A percentile compares a stretch with the other conserved stretches of the same genome.
phyloP scores from a whole-genome alignment of 1,140 invertebrate species.

The Piezodorus guildinii region DNA sequence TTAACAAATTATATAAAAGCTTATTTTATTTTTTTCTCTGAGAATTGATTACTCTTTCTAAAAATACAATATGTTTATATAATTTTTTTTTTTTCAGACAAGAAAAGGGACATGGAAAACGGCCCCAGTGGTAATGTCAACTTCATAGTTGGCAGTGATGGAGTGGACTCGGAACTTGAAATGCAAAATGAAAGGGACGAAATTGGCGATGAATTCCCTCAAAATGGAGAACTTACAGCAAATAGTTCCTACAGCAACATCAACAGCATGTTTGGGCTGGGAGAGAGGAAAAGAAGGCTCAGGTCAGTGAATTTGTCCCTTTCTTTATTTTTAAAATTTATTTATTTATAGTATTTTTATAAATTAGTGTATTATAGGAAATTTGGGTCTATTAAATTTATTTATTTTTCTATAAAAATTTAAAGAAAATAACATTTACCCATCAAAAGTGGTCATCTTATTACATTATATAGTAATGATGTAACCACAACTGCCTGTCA shows the following conservation, averaged over 20 bases:
- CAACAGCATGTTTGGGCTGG: constrained; percentile 35
- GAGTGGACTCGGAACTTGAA: constrained; percentile 12
- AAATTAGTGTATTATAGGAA: too few relatives aligned
- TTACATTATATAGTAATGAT: too few relatives aligned
- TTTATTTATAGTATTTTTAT: too few relatives aligned
- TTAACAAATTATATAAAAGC: too few relatives aligned
- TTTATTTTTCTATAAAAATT: too few relatives aligned
- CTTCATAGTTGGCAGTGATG: constrained; percentile 39
- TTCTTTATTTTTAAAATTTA: too few relatives aligned
- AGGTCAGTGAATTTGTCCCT: constrained; percentile 33
- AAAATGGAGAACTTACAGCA: constrained; percentile 28
- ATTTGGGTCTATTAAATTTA: too few relatives aligned
- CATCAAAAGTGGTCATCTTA: too few relatives aligned
- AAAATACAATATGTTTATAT: neutral
- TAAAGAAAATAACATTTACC: too few relatives aligned
- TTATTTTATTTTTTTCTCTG: too few relatives aligned
- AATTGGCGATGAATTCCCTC: constrained; percentile 38
- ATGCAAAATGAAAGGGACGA: constrained; percentile 33
- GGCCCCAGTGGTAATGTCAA: constrained; percentile 32
- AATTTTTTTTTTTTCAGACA: constrained; percentile 7
- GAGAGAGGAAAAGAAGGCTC: constrained; percentile 40
- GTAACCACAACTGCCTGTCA: too few relatives aligned
- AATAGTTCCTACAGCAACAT: constrained; percentile 31
- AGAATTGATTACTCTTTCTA: too few relatives aligned
- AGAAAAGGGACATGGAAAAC: constrained; percentile 15